phyloP scores from a whole-genome alignment of 2,113 vertebrate genomes.

The Syngnathus floridae region DNA sequence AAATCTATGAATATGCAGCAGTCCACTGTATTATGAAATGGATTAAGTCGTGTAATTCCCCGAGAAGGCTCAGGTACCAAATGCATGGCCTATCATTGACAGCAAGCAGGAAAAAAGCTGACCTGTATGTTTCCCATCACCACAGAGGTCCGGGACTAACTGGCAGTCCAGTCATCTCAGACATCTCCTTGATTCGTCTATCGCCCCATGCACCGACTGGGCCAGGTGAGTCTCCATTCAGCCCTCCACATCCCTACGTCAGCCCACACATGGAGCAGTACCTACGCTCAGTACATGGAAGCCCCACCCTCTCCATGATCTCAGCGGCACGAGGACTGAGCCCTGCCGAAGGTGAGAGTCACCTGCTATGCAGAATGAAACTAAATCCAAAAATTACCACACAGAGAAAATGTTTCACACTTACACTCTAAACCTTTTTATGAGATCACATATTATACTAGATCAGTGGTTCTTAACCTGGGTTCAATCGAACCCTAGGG shows the following conservation, averaged over 20 bases:
- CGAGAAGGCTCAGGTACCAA: no score
- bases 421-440: no score
- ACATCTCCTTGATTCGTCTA: conserved; percentile 91
- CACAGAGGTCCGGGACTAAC: conserved; percentile 83
- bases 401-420: no score
- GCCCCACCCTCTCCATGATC: conserved; percentile 93
- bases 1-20: no score
- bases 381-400: not conserved
- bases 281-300: conserved; percentile 88
- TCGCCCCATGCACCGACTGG: conserved; percentile 79
- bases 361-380: not conserved
- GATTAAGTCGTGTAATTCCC: no score
- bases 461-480: no score
- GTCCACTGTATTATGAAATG: no score
- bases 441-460: no score
- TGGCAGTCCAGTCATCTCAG: conserved; percentile 90
- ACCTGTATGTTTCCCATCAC: conserved; percentile 23
- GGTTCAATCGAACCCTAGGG: no score
- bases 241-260: conserved; percentile 82
- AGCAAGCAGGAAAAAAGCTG: not conserved
- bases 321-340: conserved; percentile 91
- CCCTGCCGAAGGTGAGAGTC: conserved; percentile 84
- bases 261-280: conserved; percentile 97
- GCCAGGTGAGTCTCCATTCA: conserved; percentile 82
- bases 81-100: not conserved